Evolutionary conservation across 2,113 vertebrate species (phyloP), one percentile per base, ranked within the genome.

Genomic region (Aptenodytes patagonicus): DNA sequence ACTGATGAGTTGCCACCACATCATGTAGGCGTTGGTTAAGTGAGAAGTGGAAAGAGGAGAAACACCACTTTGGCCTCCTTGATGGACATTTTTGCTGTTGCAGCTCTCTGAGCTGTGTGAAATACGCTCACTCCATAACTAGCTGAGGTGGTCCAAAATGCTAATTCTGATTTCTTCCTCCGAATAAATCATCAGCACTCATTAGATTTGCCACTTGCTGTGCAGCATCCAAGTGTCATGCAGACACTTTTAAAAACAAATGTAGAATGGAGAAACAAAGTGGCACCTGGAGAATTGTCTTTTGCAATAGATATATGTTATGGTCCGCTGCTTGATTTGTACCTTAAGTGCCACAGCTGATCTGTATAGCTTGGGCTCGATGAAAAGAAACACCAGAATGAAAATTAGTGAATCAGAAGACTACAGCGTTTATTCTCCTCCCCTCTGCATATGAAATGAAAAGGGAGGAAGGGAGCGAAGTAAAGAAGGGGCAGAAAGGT

Each of bases 91-190:
- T 87, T 71, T 93, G 72, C 94, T 72, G 86, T 57, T 46, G 54
- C 58, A 76, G 65, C 58, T 87, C 73, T 84, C 73, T 47, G 62
- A 79, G 42, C 83, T 29, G 44, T 19, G 40, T 83, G 69, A 95
- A 89, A 95, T 62, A 65, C 0, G 0, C 46, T 73, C 1, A 0
- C 51, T 92, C 55, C 10, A 1, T 81, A 95, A 73, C 89, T 60
- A 76, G 60, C 20, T 72, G 65, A 62, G 90, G 54, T 58, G 38
- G 84, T 77, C 92, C 85, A 49, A 94, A 93, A 96, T 93, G 89
- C 89, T 94, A 91, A 91, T 94, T 93, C 87, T 89, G 72, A 76
- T 91, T 81, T 95, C 84, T 95, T 89, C 62, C 73, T 82, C 87
- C 21, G 2, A 87, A 92, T 93, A 95, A 89, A 96, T 95, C 69